These are phyloP conservation scores for Alitta virens DNA, from an alignment of 2,888 invertebrate genomes.

Conservation along the genomic window DNA sequence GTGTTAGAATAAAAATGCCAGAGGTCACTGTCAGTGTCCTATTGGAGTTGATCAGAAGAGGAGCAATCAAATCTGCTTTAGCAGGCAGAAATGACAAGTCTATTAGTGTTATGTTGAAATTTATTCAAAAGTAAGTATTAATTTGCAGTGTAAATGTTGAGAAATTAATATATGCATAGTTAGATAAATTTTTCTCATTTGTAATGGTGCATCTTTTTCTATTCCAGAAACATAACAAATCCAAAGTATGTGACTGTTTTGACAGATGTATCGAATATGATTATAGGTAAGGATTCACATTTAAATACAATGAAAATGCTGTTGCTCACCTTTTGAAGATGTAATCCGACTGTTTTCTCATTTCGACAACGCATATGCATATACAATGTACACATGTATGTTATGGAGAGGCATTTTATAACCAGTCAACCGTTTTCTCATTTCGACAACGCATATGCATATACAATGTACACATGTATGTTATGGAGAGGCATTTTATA, in stretches of 20 bases:
- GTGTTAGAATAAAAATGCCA: constrained; percentile 59
- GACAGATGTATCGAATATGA: constrained; percentile 71
- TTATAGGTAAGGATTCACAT: constrained; percentile 71
- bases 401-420: too few relatives aligned
- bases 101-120: constrained; percentile 69
- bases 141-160: too few relatives aligned
- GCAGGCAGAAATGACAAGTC: constrained; percentile 70
- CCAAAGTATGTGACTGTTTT: constrained; percentile 73
- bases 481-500: too few relatives aligned
- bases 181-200: neutral
- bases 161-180: neutral
- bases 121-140: constrained; percentile 56
- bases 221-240: constrained; percentile 67
- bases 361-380: too few relatives aligned
- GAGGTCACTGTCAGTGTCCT: constrained; percentile 77
- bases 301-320: too few relatives aligned
- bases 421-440: too few relatives aligned
- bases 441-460: too few relatives aligned
- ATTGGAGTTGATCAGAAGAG: constrained; percentile 81
- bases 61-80: constrained; percentile 74
- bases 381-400: too few relatives aligned
- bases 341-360: too few relatives aligned
- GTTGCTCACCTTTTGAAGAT: too few relatives aligned
- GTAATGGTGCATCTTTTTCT: constrained; percentile 1
- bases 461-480: too few relatives aligned